Evolutionary conservation across 53 echinoderm and acorn worm species (phyloP).

Genomic region (Pentamera pediparva): DNA sequence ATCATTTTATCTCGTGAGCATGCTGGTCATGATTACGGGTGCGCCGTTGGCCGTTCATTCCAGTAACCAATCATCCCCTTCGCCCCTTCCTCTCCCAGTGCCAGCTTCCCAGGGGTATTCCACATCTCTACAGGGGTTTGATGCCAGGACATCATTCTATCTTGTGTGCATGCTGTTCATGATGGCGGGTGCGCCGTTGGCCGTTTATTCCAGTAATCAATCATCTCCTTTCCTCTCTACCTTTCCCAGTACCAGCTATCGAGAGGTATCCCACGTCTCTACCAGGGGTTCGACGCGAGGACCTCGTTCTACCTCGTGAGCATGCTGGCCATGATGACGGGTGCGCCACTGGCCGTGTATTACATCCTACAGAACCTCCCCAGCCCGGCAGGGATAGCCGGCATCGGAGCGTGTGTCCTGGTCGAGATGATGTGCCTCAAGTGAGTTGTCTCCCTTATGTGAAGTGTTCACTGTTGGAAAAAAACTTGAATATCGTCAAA

Average conservation of each 20-base stretch:
- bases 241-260: slow-evolving; percentile 67
- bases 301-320: slow-evolving; percentile 45
- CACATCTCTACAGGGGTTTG: slow-evolving; percentile 55
- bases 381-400: slow-evolving; percentile 64
- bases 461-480: neutral
- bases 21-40: slow-evolving; percentile 57
- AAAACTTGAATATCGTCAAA: neutral
- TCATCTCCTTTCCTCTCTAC: neutral
- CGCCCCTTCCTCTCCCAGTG: slow-evolving; percentile 46
- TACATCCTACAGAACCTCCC: slow-evolving; percentile 56
- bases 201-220: slow-evolving; percentile 33
- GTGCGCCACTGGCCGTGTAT: slow-evolving; percentile 58
- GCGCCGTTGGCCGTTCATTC: slow-evolving; percentile 62
- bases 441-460: slow-evolving; percentile 41
- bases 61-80: neutral
- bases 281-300: slow-evolving; percentile 60
- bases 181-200: slow-evolving; percentile 63
- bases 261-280: slow-evolving; percentile 45
- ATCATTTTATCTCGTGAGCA: slow-evolving; percentile 33
- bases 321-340: slow-evolving; percentile 57
- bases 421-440: slow-evolving; percentile 85
- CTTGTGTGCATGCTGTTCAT: slow-evolving; percentile 46
- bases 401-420: slow-evolving; percentile 84
- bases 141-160: slow-evolving; percentile 42
- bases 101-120: slow-evolving; percentile 57